These are phyloP conservation scores for Melipona beecheii DNA, from an alignment of 2,888 invertebrate genomes.

Conservation along the genomic window DNA sequence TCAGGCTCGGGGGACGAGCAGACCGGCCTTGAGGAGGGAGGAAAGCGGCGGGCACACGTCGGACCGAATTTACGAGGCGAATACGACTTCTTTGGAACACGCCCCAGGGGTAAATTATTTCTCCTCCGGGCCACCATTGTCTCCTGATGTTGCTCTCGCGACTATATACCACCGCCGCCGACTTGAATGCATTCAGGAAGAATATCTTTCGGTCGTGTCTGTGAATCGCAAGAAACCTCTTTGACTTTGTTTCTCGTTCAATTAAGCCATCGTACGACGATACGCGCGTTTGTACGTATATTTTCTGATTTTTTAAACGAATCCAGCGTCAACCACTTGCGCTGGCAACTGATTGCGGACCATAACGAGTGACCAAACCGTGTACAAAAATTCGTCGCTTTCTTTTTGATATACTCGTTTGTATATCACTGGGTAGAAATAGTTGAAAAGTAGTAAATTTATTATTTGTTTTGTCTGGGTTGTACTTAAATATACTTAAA, in stretches of 20 bases:
- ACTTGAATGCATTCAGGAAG: not conserved
- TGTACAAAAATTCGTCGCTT: too few species aligned
- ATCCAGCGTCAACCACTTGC: too few species aligned
- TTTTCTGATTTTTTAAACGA: too few species aligned
- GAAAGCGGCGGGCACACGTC: conserved; percentile 57
- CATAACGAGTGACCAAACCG: too few species aligned
- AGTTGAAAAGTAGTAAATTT: too few species aligned
- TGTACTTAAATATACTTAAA: too few species aligned
- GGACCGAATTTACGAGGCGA: conserved; percentile 64
- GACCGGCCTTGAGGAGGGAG: not conserved
- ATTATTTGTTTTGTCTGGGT: too few species aligned
- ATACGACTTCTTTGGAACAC: conserved; percentile 69
- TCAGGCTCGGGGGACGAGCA: conserved; percentile 16
- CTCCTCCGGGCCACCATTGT: conserved; percentile 49
- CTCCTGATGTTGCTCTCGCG: conserved; percentile 31
- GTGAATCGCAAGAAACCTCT: not conserved
- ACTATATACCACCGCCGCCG: not conserved
- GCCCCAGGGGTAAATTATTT: conserved; percentile 70
- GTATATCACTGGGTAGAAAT: too few species aligned
- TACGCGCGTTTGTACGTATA: too few species aligned
- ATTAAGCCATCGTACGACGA: not conserved
- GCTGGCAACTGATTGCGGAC: too few species aligned
- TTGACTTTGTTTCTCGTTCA: not conserved
- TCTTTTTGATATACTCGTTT: too few species aligned
- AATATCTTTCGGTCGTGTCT: not conserved